Percentiles rank a stretch among this genome's conserved stretches.
These are phyloP conservation scores for Nesometra sesokonis DNA, from an alignment of 35 echinoderm and acorn worm species.

Conservation along the genomic window DNA sequence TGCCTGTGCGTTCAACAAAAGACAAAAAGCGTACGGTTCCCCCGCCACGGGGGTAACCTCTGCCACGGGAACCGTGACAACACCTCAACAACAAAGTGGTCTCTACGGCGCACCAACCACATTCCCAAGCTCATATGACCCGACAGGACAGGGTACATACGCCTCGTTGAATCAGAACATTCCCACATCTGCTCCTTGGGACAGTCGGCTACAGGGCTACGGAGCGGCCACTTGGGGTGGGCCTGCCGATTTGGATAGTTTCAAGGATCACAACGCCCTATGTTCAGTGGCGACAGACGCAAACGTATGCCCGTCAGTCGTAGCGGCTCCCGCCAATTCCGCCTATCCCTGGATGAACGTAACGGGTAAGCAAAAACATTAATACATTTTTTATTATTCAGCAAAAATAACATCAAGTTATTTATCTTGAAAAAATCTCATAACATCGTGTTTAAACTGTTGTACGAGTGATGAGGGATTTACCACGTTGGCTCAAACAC, in stretches of 20 bases:
- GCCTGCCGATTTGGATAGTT: not conserved
- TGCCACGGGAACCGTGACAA: not conserved
- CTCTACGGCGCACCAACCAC: not conserved
- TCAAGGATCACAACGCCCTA: conserved; percentile 6
- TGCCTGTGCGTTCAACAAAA: not conserved
- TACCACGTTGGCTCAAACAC: not conserved
- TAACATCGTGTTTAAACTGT: not conserved
- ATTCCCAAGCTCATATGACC: not conserved
- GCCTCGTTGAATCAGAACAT: conserved; percentile 1
- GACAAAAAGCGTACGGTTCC: not conserved
- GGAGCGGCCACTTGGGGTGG: not conserved
- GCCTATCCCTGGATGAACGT: conserved; percentile 11
- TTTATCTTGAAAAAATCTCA: not conserved
- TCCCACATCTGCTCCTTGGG: not conserved
- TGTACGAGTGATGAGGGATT: not conserved
- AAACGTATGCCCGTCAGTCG: not conserved
- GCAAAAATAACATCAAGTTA: not conserved
- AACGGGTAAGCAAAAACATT: not conserved
- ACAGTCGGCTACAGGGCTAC: conserved; percentile 1
- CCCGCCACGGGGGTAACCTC: not conserved
- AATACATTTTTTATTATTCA: not conserved
- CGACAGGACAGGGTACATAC: not conserved
- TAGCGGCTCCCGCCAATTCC: not conserved
- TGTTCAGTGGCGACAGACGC: not conserved
- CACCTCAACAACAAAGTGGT: not conserved